phyloP scores from a whole-genome alignment of 2,888 invertebrate genomes.

The Oligia fasciuncula region DNA sequence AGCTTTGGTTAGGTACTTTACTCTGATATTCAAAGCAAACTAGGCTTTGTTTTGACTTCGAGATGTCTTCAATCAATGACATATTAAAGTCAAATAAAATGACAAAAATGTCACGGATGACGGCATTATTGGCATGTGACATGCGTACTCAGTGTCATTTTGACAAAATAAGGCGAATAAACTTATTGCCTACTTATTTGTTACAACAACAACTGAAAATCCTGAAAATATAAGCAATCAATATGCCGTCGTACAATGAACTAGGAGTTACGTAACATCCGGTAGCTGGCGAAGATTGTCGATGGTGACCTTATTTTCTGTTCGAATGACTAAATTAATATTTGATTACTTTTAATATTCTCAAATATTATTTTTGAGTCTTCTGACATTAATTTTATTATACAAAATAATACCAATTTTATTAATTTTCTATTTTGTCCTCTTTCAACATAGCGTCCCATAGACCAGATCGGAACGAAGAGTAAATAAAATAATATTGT shows the following conservation, averaged over 20 bases:
- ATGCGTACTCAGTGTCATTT: constrained; percentile 43
- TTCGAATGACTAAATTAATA: background rate
- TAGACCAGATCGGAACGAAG: constrained; percentile 27
- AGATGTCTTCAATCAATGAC: constrained; percentile 40
- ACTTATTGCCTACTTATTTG: background rate
- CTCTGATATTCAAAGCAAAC: background rate
- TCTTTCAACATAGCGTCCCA: constrained; percentile 47
- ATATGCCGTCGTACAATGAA: constrained; percentile 45
- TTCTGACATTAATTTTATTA: accelerated
- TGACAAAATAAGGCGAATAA: constrained; percentile 25
- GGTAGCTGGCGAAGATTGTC: constrained; percentile 49
- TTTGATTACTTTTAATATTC: background rate
- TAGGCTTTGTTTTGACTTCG: constrained; percentile 24
- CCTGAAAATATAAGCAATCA: constrained; percentile 38
- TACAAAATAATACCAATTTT: background rate
- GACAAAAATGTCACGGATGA: constrained; percentile 60
- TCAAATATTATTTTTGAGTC: background rate
- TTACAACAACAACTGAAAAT: constrained; percentile 12
- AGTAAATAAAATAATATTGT: constrained; percentile 32
- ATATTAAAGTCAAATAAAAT: constrained; percentile 47
- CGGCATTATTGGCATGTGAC: constrained; percentile 55
- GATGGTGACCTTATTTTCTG: constrained; percentile 55
- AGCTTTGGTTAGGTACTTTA: too few relatives aligned
- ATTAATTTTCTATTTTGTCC: constrained; percentile 23
- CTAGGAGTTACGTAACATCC: constrained; percentile 57